Conservation (phyloP, 2,888 invertebrate species). For the Apotomis capreana region DNA sequence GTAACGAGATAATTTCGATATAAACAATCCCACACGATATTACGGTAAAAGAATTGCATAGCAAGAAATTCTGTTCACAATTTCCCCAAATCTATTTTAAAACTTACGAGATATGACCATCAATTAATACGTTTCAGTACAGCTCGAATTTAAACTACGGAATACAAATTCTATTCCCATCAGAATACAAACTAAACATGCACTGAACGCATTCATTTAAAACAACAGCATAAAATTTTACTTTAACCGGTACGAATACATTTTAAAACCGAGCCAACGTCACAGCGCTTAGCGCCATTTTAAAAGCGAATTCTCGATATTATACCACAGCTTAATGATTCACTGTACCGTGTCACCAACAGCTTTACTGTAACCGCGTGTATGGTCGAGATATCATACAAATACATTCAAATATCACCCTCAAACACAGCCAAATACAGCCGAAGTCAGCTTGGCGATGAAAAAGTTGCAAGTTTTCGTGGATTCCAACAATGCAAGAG, state of each 20-base stretch:
- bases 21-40: conserved; percentile 54
- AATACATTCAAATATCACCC: neutral
- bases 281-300: neutral
- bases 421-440: neutral
- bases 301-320: neutral
- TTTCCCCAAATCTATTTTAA: too few species aligned
- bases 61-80: conserved; percentile 63
- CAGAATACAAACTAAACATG: too few species aligned
- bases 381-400: conserved; percentile 23
- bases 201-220: too few species aligned
- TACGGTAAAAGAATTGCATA: conserved; percentile 52
- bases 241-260: neutral
- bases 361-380: conserved; percentile 40
- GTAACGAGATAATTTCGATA: conserved; percentile 59
- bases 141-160: too few species aligned
- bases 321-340: conserved; percentile 28
- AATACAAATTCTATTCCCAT: too few species aligned
- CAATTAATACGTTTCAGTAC: too few species aligned
- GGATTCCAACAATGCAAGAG: conserved; percentile 36
- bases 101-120: too few species aligned
- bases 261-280: neutral
- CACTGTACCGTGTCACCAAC: conserved; percentile 34
- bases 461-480: conserved; percentile 27
- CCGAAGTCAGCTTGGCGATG: neutral
- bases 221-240: too few species aligned